Conservation (phyloP, 2,797 vertebrate species). For the Buphagus erythrorhynchus region DNA sequence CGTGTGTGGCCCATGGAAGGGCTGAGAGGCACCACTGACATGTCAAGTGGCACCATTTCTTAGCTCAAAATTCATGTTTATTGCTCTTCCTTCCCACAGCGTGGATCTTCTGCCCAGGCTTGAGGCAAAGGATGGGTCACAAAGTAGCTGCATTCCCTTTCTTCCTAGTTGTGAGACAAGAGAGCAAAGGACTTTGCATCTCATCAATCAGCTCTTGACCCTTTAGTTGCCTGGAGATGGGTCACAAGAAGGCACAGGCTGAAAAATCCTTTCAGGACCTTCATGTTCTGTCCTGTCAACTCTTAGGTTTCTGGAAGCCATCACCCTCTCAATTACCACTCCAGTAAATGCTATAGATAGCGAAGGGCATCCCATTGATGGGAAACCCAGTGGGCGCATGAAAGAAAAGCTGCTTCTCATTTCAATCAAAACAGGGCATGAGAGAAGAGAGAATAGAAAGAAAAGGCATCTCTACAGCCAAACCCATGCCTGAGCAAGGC, state of each 20-base stretch:
- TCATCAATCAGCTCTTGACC: background rate
- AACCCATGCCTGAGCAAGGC: constrained; percentile 22
- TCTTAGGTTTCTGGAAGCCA: background rate
- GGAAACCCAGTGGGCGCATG: background rate
- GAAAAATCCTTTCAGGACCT: background rate
- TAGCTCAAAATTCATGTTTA: background rate
- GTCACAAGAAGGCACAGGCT: background rate
- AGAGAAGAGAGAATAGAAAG: background rate
- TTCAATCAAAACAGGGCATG: constrained; percentile 18
- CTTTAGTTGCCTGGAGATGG: background rate
- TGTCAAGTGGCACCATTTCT: background rate
- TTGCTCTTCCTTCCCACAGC: background rate
- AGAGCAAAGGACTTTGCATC: background rate
- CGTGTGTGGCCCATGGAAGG: background rate
- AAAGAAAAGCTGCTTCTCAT: constrained; percentile 11
- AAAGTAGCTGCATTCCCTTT: background rate
- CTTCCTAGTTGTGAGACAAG: background rate
- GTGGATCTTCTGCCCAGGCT: background rate
- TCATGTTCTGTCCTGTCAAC: background rate
- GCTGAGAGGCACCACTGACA: background rate
- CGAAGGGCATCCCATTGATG: background rate
- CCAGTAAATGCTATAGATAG: background rate
- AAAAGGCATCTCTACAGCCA: constrained; percentile 16
- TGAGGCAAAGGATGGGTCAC: background rate
- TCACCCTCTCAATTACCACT: background rate